Evolutionary conservation across 30 jellyfish, hydroid and myxozoan genomes (phyloP), one percentile per base, ranked within the genome.

Genomic region (Aurelia coerulea): DNA sequence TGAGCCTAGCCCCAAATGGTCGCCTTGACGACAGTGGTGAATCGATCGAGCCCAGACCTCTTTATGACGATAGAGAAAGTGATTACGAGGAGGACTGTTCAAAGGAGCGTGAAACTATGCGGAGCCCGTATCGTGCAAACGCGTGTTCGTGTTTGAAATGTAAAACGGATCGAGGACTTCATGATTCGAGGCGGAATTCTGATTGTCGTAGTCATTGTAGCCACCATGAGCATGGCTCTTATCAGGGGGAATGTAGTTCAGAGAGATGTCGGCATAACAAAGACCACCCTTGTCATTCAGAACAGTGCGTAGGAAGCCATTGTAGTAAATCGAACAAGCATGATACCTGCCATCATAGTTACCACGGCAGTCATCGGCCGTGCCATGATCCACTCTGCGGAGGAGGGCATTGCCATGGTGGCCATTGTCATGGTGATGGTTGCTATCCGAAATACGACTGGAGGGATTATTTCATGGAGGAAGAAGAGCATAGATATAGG

Each of bases 21-120:
- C 79, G 86, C 67, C 81, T 83, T 50, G 86, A 83, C 84, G 92
- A 83, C 71, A 52, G 76, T 10, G 63, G 64, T 59, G 92, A 83
- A 54, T 54, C 92, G 18, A 35, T 70, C 16, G 92, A 83, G 33
- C 92, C 42, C 37, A 51, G 86, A 49, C 80, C 80, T 39, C 80
- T 54, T 49, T 83, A n/a, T 72, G 92, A 72, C 16, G 86, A 81
- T 49, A 78, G 91, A 83, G 33, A 56, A 3, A 59, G 86, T 73
- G 92, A 59, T 13, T 39, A 35, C 10, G 79, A 73, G 63, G 83
- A 70, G 14, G 77, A 66, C 64, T 68, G 63, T 10, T 50, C 76
- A 14, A 81, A 54, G 4, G 78, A 83, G 58, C 54, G 80, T 14
- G 88, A 78, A 46, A 13, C 37, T 32, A 14, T 46, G 15, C 74